A percentile compares a stretch with the other conserved stretches of the same genome.
Evolutionary conservation across 2,888 invertebrate genomes (phyloP).

Genomic region (Caenorhabditis doughertyi): DNA sequence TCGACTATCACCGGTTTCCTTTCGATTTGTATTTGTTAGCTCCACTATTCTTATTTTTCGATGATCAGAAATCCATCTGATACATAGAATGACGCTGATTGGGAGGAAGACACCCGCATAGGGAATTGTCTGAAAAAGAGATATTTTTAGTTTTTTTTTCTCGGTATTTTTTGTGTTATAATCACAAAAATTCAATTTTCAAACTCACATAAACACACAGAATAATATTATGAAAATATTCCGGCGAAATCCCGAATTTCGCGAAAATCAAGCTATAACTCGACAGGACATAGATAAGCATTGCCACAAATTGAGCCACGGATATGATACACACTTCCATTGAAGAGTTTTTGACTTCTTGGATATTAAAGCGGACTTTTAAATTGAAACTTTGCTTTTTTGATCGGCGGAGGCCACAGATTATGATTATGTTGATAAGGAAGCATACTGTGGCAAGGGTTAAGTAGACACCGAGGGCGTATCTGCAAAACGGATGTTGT

Average conservation of each 20-base stretch:
- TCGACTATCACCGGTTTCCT: constrained; percentile 7
- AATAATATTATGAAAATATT: constrained; percentile 40
- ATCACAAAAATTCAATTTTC: too few relatives aligned
- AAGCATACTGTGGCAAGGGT: constrained; percentile 11
- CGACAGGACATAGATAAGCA: constrained; percentile 26
- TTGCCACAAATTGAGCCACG: constrained; percentile 34
- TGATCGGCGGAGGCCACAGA: neutral
- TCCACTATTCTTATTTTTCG: constrained; percentile 27
- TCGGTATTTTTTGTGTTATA: neutral
- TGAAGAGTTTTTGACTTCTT: constrained; percentile 46
- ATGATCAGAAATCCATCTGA: constrained; percentile 40
- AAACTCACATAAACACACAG: constrained; percentile 41
- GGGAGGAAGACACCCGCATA: constrained; percentile 40
- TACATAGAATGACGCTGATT: constrained; percentile 29
- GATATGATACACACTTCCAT: constrained; percentile 42
- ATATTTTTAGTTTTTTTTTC: neutral
- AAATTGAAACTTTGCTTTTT: constrained; percentile 28
- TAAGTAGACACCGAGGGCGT: constrained; percentile 34
- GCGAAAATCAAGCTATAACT: constrained; percentile 12
- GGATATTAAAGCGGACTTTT: constrained; percentile 20
- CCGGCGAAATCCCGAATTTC: neutral
- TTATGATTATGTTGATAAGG: constrained; percentile 10
- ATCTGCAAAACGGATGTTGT: constrained; percentile 13
- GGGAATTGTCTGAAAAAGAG: constrained; percentile 44
- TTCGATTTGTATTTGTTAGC: constrained; percentile 25